Evolutionary conservation across 2,113 vertebrate species (phyloP), one percentile per base, ranked within the genome.

Genomic region (Gorsachius goisagi): DNA sequence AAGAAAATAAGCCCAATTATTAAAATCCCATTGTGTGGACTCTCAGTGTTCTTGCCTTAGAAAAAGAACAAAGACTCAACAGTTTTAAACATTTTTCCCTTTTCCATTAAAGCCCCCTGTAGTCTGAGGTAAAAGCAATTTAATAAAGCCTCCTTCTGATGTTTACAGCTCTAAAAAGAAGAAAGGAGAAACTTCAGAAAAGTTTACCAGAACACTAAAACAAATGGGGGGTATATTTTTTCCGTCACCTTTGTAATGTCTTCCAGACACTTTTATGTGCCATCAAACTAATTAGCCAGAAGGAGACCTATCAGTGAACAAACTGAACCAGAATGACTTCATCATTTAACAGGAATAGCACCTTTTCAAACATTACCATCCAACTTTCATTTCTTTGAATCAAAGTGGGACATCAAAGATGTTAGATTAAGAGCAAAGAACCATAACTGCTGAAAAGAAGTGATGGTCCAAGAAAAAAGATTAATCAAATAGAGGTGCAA

Each of bases 341-440:
- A 83, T 66, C 26, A 62, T 53, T 95, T 72, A 83, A 63, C 41
- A 68, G 60, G 37, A 83, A 85, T 62, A 95, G 11, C 88, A 90
- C 82, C 47, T 94, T 93, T 87, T 95, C 88, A 95, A 77, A 92
- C 28, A 59, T 30, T 64, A 44, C 41, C 47, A 88, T 63, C 41
- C 41, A 74, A 45, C 67, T 67, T 69, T 30, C 24, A 83, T 80
- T 85, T 78, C 17, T 66, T 83, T 88, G 73, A 93, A 90, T 89
- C 85, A 95, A 96, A 96, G 91, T 72, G n/a, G 17, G 15, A 88
- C 94, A 96, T 96, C 92, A 96, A 84, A 94, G 82, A 58, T 19
- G 4, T 53, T 63, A 66, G 59, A 91, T 95, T 72, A 73, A 74
- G 58, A 90, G 56, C 41, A 60, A 91, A 85, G 75, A 77, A 68